Evolutionary conservation across 2,888 invertebrate genomes (phyloP), one percentile per base, ranked within the genome.

Genomic region (Pseudococcus jackbeardsleyi): DNA sequence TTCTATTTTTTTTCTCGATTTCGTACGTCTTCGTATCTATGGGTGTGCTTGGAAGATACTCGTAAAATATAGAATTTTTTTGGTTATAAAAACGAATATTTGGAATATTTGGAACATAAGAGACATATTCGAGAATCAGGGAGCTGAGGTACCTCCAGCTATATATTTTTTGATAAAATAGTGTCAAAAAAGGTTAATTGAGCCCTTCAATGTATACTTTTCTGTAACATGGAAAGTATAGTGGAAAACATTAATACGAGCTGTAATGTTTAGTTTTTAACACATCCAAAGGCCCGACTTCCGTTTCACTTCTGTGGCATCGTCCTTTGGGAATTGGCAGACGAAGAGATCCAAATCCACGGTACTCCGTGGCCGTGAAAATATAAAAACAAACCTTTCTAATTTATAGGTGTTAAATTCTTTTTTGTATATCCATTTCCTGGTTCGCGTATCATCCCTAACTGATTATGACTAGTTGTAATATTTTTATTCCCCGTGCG

Each of bases 401-500:
- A 86, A 86, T 86, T 86, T 86, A 86, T 86, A 86, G 86, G 86
- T 86, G 86, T 86, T 86, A 86, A 86, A 72, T 86, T 86, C 68
- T 86, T 86, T 86, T 86, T 86, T 48, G 68, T 86, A 68, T 48
- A 72, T 86, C 72, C 86, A 86, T 86, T 86, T 86, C 86, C 86
- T 86, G 72, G 86, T 86, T 86, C 72, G 42, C 86, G 86, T 86
- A 77, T 86, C 86, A 72, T 86, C 86, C 86, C 86, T 86, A 86
- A 86, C 86, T 86, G 86, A 86, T 86, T 86, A 86, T 86, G 86
- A 86, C 86, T 86, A 86, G 86, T 68, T 86, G 86, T 86, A 86
- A 86, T 86, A 86, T 86, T 86, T 86, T 86, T 86, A 86, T 86
- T 86, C 86, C 86, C 86, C 19, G 72, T 72, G 72, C 86, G 86